These are phyloP conservation scores for Carcina quercana DNA, from an alignment of 2,888 invertebrate genomes.

Conservation along the genomic window DNA sequence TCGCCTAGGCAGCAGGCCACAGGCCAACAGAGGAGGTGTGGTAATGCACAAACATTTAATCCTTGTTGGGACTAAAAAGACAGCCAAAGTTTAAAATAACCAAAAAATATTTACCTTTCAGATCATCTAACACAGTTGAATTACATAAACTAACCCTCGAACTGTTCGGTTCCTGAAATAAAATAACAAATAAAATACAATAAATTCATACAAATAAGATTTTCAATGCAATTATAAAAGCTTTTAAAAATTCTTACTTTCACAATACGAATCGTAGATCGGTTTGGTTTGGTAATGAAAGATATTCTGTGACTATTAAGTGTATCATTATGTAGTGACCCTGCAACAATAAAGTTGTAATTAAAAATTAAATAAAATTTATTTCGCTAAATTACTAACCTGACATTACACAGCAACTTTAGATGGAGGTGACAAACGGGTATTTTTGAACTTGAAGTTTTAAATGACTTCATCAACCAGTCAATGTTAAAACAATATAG, in stretches of 20 bases:
- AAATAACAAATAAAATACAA: constrained; percentile 1
- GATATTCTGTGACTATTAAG: constrained; percentile 59
- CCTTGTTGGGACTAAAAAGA: no score
- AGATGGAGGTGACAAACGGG: constrained; percentile 53
- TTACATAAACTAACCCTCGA: constrained; percentile 45
- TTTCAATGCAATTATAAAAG: neutral
- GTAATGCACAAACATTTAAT: no score
- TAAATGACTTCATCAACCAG: neutral
- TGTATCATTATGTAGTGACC: constrained; percentile 66
- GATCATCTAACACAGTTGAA: constrained; percentile 44
- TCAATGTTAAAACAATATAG: constrained; percentile 1
- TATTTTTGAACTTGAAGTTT: constrained; percentile 9
- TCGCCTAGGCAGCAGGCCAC: no score
- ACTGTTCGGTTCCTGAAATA: constrained; percentile 47
- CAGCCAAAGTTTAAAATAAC: no score
- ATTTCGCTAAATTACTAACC: constrained; percentile 38
- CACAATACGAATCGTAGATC: constrained; percentile 56
- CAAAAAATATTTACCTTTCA: constrained; percentile 38
- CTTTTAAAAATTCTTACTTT: constrained; percentile 45
- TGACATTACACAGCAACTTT: constrained; percentile 73
- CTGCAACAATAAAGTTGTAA: constrained; percentile 32
- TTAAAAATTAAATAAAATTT: constrained; percentile 10
- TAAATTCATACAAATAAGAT: constrained; percentile 1
- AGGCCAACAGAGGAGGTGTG: no score
- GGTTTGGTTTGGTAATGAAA: constrained; percentile 54